phyloP scores from a whole-genome alignment of 2,888 invertebrate species.

The Portevinia maculata region DNA sequence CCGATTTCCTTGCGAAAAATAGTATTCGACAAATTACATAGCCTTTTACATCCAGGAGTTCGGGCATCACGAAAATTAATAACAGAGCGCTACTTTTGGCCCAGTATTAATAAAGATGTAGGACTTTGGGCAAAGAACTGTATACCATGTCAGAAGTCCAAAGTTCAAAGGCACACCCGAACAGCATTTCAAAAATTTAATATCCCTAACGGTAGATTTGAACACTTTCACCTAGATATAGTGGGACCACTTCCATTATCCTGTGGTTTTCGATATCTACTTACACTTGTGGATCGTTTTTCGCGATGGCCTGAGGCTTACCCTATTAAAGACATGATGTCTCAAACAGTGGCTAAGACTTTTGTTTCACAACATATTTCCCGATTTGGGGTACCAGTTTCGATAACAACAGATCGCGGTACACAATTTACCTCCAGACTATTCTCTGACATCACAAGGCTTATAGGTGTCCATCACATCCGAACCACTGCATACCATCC shows the following conservation, averaged over 20 bases:
- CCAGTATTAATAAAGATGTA: too few species aligned
- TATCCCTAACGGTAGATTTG: too few species aligned
- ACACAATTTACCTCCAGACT: slow-evolving; percentile 3
- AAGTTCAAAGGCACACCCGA: slow-evolving; percentile 29
- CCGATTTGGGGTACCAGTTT: too few species aligned
- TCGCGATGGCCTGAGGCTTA: neutral
- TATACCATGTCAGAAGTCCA: too few species aligned
- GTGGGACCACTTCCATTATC: slow-evolving; percentile 77
- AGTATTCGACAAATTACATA: slow-evolving; percentile 22
- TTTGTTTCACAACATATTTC: neutral
- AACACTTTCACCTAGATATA: slow-evolving; percentile 77
- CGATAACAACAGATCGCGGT: neutral
- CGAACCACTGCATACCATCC: too few species aligned
- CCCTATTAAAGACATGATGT: too few species aligned
- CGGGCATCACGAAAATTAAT: too few species aligned
- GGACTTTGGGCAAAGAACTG: too few species aligned
- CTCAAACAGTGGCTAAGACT: neutral
- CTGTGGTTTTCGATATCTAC: slow-evolving; percentile 21
- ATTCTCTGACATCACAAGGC: too few species aligned
- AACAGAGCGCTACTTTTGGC: too few species aligned
- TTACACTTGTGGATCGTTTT: slow-evolving; percentile 38
- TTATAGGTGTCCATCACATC: too few species aligned
- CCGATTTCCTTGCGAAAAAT: slow-evolving; percentile 15
- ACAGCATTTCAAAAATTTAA: slow-evolving; percentile 6
- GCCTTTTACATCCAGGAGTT: slow-evolving; percentile 17